Conservation (phyloP, 2,113 vertebrate species). For the Alaudala cheleensis region DNA sequence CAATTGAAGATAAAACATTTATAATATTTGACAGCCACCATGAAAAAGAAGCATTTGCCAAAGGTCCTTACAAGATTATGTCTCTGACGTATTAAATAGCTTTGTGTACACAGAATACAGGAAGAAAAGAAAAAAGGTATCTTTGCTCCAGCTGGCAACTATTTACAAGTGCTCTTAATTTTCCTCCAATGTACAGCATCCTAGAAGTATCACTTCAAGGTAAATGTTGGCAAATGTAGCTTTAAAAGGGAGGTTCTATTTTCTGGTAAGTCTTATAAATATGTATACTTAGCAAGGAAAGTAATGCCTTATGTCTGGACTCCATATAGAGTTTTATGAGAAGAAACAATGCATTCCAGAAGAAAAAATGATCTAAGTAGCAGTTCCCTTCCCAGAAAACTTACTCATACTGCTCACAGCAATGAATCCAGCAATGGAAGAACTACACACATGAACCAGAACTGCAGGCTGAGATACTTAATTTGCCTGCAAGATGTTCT, state of each 20-base stretch:
- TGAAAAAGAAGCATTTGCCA: slow-evolving; percentile 21
- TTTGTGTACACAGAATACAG: neutral
- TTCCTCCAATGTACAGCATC: neutral
- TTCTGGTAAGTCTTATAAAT: neutral
- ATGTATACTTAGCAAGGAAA: neutral
- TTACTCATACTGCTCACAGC: neutral
- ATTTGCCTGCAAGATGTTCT: slow-evolving; percentile 42
- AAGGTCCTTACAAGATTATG: neutral
- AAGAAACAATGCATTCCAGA: neutral
- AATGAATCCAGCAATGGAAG: neutral
- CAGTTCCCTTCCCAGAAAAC: neutral
- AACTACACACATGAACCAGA: neutral
- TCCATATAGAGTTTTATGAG: neutral
- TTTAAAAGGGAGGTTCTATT: neutral
- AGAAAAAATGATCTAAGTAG: neutral
- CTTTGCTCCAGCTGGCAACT: neutral
- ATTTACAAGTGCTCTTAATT: neutral
- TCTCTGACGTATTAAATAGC: neutral
- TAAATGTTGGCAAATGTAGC: neutral
- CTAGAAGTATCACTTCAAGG: neutral
- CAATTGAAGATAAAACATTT: slow-evolving; percentile 7
- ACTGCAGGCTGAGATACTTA: neutral
- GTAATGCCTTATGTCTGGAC: neutral
- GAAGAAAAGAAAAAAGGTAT: neutral
- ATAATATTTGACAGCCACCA: neutral